These are phyloP conservation scores for Leptinotarsa tumamoca DNA, from an alignment of 2,888 invertebrate species.

Conservation along the genomic window DNA sequence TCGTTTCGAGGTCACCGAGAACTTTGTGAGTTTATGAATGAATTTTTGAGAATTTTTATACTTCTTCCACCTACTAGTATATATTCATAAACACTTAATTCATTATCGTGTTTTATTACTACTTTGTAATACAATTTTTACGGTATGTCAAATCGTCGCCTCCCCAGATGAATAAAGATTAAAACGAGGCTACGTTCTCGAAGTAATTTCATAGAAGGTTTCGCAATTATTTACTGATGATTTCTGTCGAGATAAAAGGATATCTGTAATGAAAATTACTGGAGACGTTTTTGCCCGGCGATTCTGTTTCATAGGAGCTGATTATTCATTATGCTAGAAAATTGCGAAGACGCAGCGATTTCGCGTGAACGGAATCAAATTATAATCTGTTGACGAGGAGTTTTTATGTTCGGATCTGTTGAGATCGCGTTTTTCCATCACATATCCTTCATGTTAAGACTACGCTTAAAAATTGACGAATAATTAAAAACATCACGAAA, in stretches of 20 bases:
- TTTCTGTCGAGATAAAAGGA: slow-evolving; percentile 8
- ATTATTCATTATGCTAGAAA: slow-evolving; percentile 14
- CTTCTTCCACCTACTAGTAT: too few relatives aligned
- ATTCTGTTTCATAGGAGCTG: slow-evolving; percentile 10
- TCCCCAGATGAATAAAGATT: slow-evolving; percentile 12
- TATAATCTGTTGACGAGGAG: slow-evolving; percentile 5
- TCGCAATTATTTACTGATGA: slow-evolving; percentile 12
- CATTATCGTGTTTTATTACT: slow-evolving; percentile 34
- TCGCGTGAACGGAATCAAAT: slow-evolving; percentile 3
- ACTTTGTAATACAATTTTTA: slow-evolving; percentile 37
- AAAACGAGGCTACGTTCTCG: neutral
- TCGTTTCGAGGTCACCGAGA: too few relatives aligned
- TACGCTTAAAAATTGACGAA: too few relatives aligned
- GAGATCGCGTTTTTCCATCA: too few relatives aligned
- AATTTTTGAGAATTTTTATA: too few relatives aligned
- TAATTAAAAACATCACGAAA: too few relatives aligned
- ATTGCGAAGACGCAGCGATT: neutral
- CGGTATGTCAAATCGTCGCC: slow-evolving; percentile 22
- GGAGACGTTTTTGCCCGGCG: neutral
- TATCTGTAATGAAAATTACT: slow-evolving; percentile 19
- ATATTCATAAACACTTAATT: slow-evolving; percentile 19
- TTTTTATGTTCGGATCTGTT: neutral
- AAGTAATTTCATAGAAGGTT: slow-evolving; percentile 17
- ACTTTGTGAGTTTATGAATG: too few relatives aligned
- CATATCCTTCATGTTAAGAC: too few relatives aligned